These are phyloP conservation scores for Proterorhinus semilunaris DNA, from an alignment of 2,113 vertebrate genomes.

Conservation along the genomic window DNA sequence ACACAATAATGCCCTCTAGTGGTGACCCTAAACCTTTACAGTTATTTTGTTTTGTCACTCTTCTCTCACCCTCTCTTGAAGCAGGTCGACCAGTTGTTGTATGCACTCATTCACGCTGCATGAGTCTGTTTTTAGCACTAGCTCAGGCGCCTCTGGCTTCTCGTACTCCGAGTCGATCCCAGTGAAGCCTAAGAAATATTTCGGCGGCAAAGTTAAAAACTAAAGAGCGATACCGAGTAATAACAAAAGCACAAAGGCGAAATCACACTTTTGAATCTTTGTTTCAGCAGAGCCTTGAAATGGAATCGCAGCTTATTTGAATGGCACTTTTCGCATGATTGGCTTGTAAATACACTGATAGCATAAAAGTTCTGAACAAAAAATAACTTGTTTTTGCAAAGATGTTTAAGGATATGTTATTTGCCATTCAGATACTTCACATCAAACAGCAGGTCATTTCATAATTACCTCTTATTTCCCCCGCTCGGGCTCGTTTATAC, in stretches of 20 bases:
- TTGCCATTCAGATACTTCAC: too few species aligned
- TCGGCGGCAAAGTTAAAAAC: not conserved
- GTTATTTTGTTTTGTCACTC: not conserved
- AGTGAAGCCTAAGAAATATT: slow-evolving; percentile 85
- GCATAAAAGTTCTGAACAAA: too few species aligned
- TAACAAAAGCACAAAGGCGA: not conserved
- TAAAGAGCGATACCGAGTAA: not conserved
- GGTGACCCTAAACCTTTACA: slow-evolving; percentile 8
- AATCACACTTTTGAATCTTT: too few species aligned
- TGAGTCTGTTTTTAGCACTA: slow-evolving; percentile 95
- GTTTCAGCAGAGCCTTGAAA: too few species aligned
- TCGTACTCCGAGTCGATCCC: slow-evolving; percentile 97
- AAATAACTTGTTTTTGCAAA: too few species aligned
- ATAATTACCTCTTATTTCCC: slow-evolving; percentile 91
- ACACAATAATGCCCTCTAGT: slow-evolving; percentile 36
- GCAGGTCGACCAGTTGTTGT: slow-evolving; percentile 93
- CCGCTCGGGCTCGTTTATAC: slow-evolving; percentile 95
- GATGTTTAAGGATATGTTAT: too few species aligned
- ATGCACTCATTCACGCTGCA: slow-evolving; percentile 95
- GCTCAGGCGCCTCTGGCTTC: slow-evolving; percentile 93
- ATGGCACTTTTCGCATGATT: not conserved
- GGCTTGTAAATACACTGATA: too few species aligned
- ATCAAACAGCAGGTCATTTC: not conserved
- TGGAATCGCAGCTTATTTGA: too few species aligned
- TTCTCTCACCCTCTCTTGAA: slow-evolving; percentile 89